A percentile compares a stretch with the other conserved stretches of the same genome.
phyloP scores from a whole-genome alignment of 92 coral and sea anemone species.

The Micromussa lordhowensis region DNA sequence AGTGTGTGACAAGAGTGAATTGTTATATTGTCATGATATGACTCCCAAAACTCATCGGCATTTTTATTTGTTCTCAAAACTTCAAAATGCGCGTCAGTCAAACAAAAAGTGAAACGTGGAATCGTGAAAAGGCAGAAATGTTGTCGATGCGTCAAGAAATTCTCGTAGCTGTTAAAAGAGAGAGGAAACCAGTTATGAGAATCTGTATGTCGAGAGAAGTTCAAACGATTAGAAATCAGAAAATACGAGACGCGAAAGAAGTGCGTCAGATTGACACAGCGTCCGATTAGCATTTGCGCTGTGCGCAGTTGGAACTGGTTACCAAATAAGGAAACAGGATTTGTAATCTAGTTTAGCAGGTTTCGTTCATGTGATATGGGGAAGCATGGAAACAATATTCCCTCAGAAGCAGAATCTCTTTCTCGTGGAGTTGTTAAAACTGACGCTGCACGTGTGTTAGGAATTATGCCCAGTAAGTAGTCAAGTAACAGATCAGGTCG shows the following conservation, averaged over 20 bases:
- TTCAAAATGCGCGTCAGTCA: no score
- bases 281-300: neutral
- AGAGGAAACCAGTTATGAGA: neutral
- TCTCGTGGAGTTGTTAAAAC: neutral
- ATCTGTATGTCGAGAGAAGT: neutral
- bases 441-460: neutral
- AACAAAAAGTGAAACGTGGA: neutral
- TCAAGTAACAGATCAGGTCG: neutral
- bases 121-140: neutral
- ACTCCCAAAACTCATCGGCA: neutral
- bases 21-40: neutral
- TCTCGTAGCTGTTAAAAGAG: neutral
- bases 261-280: neutral
- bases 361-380: neutral
- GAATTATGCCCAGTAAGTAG: neutral
- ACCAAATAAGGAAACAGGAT: neutral
- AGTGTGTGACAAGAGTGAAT: conserved; percentile 54
- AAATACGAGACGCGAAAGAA: neutral
- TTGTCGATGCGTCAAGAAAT: neutral
- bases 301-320: neutral
- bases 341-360: neutral
- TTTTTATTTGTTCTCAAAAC: neutral
- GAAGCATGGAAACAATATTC: neutral
- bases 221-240: no score
- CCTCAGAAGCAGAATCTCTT: neutral